Percentiles rank a stretch among this genome's conserved stretches.
Evolutionary conservation across 2,888 invertebrate species (phyloP).

Genomic region (Cosmia trapezina): DNA sequence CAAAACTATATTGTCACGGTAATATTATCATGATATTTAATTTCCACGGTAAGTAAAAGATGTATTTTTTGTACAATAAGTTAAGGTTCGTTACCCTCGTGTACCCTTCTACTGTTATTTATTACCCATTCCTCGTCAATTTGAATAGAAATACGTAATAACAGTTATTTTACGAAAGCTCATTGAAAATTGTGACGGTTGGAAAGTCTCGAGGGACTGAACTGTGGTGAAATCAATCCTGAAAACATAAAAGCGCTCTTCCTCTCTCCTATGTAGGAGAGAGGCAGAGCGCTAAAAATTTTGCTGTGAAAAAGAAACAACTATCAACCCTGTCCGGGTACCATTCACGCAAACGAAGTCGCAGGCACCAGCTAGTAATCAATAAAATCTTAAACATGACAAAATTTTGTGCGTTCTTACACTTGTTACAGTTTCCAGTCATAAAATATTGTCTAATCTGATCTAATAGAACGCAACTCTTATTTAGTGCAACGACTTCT

Average conservation of each 20-base stretch:
- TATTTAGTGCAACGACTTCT: constrained; percentile 12
- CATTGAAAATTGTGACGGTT: background rate
- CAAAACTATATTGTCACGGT: constrained; percentile 26
- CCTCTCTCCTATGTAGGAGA: no score
- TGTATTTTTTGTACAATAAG: constrained; percentile 13
- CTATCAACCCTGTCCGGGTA: no score
- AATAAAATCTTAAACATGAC: background rate
- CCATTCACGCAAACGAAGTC: background rate
- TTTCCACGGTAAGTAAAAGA: constrained; percentile 17
- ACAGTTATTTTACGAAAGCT: background rate
- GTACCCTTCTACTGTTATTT: background rate
- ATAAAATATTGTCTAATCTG: constrained; percentile 17
- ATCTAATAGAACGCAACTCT: constrained; percentile 19
- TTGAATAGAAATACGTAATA: background rate
- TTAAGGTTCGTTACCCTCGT: constrained; percentile 20
- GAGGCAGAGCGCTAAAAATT: no score
- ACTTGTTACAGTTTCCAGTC: constrained; percentile 9
- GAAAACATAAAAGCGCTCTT: no score
- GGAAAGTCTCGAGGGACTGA: background rate
- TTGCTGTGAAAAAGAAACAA: no score
- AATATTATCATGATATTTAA: constrained; percentile 22
- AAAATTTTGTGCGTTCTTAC: background rate
- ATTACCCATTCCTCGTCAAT: background rate
- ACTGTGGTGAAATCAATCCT: background rate
- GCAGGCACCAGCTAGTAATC: background rate